Percentiles rank a stretch among this genome's conserved stretches.
Evolutionary conservation across 2,113 vertebrate species (phyloP).

Genomic region (Podilymbus podiceps): DNA sequence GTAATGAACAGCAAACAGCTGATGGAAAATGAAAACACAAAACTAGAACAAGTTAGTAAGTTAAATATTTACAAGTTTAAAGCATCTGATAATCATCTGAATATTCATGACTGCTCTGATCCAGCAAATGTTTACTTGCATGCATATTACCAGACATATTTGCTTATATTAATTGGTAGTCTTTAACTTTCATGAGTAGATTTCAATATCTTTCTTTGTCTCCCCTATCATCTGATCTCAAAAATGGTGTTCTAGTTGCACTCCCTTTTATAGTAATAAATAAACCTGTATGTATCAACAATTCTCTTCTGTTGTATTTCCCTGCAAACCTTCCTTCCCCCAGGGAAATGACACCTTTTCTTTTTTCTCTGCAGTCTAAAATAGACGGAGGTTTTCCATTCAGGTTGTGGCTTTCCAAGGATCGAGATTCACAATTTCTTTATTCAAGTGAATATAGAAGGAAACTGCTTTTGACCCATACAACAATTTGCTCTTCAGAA

Average conservation of each 20-base stretch:
- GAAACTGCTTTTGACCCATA: neutral
- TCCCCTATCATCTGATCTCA: neutral
- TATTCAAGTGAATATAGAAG: neutral
- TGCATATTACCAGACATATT: neutral
- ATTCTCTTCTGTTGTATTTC: neutral
- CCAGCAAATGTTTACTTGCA: neutral
- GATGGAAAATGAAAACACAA: neutral
- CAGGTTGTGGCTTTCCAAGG: neutral
- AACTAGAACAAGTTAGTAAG: neutral
- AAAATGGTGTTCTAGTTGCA: neutral
- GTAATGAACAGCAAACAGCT: neutral
- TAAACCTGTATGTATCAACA: neutral
- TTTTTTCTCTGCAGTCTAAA: neutral
- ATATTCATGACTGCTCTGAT: neutral
- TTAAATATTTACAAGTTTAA: slow-evolving; percentile 22
- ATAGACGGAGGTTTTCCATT: neutral
- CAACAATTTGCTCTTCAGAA: neutral
- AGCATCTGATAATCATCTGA: neutral
- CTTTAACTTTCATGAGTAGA: neutral
- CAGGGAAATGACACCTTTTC: neutral
- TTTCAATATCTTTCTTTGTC: neutral
- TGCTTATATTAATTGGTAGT: neutral
- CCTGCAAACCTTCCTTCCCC: neutral
- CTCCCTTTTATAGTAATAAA: neutral
- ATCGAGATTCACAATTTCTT: neutral